These are phyloP conservation scores for Uloborus diversus DNA, from an alignment of 1,140 invertebrate species.

Conservation along the genomic window DNA sequence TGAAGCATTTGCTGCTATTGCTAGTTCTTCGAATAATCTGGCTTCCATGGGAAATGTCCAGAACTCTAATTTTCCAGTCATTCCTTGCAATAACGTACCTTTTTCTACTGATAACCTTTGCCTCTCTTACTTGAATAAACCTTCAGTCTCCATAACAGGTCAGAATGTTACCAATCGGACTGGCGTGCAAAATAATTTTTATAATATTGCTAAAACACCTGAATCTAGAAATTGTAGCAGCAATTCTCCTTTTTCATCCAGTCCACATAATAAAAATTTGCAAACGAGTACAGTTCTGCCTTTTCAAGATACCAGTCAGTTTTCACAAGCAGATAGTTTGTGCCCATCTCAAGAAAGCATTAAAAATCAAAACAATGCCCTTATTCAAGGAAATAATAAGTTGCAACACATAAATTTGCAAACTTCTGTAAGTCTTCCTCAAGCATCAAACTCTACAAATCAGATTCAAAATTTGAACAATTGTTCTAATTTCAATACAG, in stretches of 20 bases:
- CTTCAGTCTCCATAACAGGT: not conserved
- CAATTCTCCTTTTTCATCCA: conserved; percentile 2
- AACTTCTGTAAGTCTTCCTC: conserved; percentile 1
- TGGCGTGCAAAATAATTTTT: conserved; percentile 20
- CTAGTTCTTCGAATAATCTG: conserved; percentile 1
- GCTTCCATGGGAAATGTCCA: conserved; percentile 17
- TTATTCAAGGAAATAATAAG: not conserved
- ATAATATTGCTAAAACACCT: conserved; percentile 20
- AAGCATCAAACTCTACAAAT: conserved; percentile 6
- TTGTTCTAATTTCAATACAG: too few relatives aligned
- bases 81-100: not conserved
- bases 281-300: conserved; percentile 22
- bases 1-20: conserved; percentile 47
- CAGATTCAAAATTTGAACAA: not conserved
- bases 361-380: conserved; percentile 13
- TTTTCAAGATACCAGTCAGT: conserved; percentile 31
- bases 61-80: conserved; percentile 20
- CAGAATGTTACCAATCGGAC: conserved; percentile 27
- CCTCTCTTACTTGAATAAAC: conserved; percentile 23
- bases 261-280: conserved; percentile 30
- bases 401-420: not conserved
- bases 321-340: conserved; percentile 8
- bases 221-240: conserved; percentile 22
- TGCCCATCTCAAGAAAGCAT: conserved; percentile 7
- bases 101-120: conserved; percentile 27